These are phyloP conservation scores for Piaya cayana DNA, from an alignment of 2,113 vertebrate genomes.

Conservation along the genomic window DNA sequence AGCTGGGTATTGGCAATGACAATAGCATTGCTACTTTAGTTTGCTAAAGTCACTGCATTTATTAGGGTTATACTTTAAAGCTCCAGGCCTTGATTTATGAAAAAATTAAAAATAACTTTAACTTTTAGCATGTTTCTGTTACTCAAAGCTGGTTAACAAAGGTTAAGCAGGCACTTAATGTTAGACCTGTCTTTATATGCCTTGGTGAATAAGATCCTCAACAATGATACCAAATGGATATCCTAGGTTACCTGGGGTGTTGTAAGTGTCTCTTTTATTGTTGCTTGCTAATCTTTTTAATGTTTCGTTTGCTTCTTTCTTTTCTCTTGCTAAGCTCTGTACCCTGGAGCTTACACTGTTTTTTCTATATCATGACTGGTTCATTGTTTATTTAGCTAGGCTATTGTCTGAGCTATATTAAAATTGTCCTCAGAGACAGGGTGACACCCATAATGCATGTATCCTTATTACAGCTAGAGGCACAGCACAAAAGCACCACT, in stretches of 20 bases:
- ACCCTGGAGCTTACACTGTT: conserved; percentile 20
- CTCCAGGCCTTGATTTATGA: neutral
- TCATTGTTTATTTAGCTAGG: conserved; percentile 68
- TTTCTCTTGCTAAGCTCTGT: neutral
- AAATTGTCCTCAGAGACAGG: conserved; percentile 61
- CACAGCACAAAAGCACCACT: conserved; percentile 47
- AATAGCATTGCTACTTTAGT: neutral
- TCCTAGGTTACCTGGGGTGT: neutral
- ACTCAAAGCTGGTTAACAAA: neutral
- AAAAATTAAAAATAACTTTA: neutral
- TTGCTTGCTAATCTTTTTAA: conserved; percentile 11
- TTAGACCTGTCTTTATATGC: neutral
- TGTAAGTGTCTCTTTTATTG: neutral
- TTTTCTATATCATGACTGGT: conserved; percentile 22
- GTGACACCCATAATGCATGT: conserved; percentile 66
- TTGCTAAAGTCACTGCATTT: neutral
- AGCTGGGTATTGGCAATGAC: neutral
- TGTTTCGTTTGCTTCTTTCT: conserved; percentile 11
- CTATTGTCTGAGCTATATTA: conserved; percentile 63
- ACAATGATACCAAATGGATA: neutral
- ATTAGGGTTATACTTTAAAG: neutral
- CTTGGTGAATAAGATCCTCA: neutral
- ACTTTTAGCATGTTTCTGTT: neutral
- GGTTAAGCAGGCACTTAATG: neutral
- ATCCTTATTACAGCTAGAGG: conserved; percentile 61